Percentiles rank a stretch among this genome's conserved stretches.
Evolutionary conservation across 2,888 invertebrate genomes (phyloP).

Genomic region (Ormyrus rosae): DNA sequence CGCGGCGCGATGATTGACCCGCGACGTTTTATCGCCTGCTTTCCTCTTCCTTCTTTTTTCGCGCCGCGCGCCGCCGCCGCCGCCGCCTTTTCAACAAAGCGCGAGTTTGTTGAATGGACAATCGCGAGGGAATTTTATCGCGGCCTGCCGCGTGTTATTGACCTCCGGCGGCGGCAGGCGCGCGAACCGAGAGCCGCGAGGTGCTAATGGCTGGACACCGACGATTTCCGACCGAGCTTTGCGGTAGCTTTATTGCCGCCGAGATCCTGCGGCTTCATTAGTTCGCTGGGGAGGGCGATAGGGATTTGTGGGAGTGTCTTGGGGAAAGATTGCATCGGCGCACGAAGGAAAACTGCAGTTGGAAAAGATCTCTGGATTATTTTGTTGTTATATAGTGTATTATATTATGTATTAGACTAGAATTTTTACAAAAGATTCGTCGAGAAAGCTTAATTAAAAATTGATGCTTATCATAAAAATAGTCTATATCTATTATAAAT

Average conservation of each 20-base stretch:
- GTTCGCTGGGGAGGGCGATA: background rate
- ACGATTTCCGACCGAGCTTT: background rate
- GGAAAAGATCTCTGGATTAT: too few relatives aligned
- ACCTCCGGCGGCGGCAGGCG: background rate
- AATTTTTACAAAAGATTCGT: too few relatives aligned
- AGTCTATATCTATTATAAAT: too few relatives aligned
- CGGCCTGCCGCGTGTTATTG: slow-evolving; percentile 40
- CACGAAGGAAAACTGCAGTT: too few relatives aligned
- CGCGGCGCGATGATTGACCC: too few relatives aligned
- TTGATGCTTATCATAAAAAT: too few relatives aligned
- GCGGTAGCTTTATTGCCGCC: too few relatives aligned
- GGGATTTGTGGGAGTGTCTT: background rate
- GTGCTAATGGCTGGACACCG: background rate
- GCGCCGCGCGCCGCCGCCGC: slow-evolving; percentile 10
- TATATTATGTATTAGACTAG: too few relatives aligned
- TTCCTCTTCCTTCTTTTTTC: slow-evolving; percentile 4
- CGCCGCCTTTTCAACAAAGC: slow-evolving; percentile 13
- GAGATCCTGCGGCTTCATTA: background rate
- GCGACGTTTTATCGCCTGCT: background rate
- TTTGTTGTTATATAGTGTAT: too few relatives aligned
- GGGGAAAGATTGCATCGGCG: too few relatives aligned
- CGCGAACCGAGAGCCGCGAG: background rate
- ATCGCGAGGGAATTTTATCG: slow-evolving; percentile 45
- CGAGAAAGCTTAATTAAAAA: too few relatives aligned
- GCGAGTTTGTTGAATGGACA: slow-evolving; percentile 46